Conservation (phyloP, 2,888 invertebrate genomes). For the Volucella zonaria region DNA sequence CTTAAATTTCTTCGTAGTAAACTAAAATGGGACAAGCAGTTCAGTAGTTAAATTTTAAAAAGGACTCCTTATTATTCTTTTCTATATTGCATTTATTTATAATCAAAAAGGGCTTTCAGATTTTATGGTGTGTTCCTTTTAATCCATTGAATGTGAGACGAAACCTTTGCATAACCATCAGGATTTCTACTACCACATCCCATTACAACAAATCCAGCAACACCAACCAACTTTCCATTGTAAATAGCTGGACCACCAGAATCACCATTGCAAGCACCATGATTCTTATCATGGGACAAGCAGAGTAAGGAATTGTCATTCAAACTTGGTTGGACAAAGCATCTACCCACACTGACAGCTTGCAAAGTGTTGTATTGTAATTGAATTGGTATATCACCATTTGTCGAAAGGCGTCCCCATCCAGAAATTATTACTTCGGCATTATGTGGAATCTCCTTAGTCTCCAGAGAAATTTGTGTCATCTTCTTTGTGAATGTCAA, state of each 20-base stretch:
- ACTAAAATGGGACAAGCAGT: too few species aligned
- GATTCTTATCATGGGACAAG: slow-evolving; percentile 75
- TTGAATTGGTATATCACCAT: slow-evolving; percentile 76
- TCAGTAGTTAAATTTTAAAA: too few species aligned
- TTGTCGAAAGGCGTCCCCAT: slow-evolving; percentile 78
- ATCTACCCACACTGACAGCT: slow-evolving; percentile 74
- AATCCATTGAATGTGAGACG: slow-evolving; percentile 74
- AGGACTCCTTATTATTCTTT: too few species aligned
- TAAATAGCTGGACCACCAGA: slow-evolving; percentile 78
- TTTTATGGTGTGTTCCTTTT: slow-evolving; percentile 31
- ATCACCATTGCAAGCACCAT: slow-evolving; percentile 77
- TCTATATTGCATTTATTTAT: too few species aligned
- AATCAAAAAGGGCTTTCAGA: not conserved
- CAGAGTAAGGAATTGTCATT: slow-evolving; percentile 78
- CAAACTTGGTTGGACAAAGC: slow-evolving; percentile 72
- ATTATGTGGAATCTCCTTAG: slow-evolving; percentile 74
- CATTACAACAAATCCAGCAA: slow-evolving; percentile 77
- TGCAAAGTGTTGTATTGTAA: slow-evolving; percentile 77
- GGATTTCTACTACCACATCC: slow-evolving; percentile 76
- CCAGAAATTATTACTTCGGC: slow-evolving; percentile 78
- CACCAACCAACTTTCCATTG: slow-evolving; percentile 76
- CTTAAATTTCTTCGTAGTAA: too few species aligned
- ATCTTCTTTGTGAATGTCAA: slow-evolving; percentile 75
- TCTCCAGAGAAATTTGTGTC: slow-evolving; percentile 76
- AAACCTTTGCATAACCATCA: slow-evolving; percentile 77